These are phyloP conservation scores for Cinara cedri DNA, from an alignment of 2,888 invertebrate species.

Conservation along the genomic window DNA sequence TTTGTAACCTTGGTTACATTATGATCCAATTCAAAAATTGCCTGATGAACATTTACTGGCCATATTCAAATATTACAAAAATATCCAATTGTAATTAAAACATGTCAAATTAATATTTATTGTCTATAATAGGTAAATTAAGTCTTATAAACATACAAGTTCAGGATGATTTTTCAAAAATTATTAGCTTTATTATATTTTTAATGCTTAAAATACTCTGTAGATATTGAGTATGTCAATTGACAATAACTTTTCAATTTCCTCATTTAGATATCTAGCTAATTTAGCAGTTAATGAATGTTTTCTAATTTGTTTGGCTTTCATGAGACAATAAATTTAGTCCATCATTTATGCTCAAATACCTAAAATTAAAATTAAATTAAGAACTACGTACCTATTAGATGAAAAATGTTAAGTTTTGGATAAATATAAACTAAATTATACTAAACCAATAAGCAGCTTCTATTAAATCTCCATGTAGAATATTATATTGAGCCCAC, in stretches of 20 bases:
- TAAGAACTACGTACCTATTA: background rate
- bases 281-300: slow-evolving; percentile 43
- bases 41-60: slow-evolving; percentile 37
- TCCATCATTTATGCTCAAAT: slow-evolving; percentile 24
- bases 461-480: slow-evolving; percentile 58
- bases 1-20: too few species aligned
- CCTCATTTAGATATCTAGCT: slow-evolving; percentile 36
- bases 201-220: slow-evolving; percentile 44
- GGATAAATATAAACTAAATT: background rate
- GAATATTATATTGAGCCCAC: slow-evolving; percentile 58
- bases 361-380: slow-evolving; percentile 28
- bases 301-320: slow-evolving; percentile 42
- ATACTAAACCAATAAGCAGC: slow-evolving; percentile 60
- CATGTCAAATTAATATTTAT: too few species aligned
- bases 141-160: slow-evolving; percentile 27
- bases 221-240: slow-evolving; percentile 39
- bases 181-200: slow-evolving; percentile 48
- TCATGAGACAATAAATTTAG: slow-evolving; percentile 29
- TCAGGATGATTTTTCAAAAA: slow-evolving; percentile 50
- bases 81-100: background rate
- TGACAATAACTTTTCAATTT: slow-evolving; percentile 43
- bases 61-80: slow-evolving; percentile 50
- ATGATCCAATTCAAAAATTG: slow-evolving; percentile 22
- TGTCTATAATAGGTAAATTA: background rate
- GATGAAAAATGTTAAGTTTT: too few species aligned